A percentile compares a stretch with the other conserved stretches of the same genome.
phyloP scores from a whole-genome alignment of 2,113 vertebrate species.

The Neogobius melanostomus region DNA sequence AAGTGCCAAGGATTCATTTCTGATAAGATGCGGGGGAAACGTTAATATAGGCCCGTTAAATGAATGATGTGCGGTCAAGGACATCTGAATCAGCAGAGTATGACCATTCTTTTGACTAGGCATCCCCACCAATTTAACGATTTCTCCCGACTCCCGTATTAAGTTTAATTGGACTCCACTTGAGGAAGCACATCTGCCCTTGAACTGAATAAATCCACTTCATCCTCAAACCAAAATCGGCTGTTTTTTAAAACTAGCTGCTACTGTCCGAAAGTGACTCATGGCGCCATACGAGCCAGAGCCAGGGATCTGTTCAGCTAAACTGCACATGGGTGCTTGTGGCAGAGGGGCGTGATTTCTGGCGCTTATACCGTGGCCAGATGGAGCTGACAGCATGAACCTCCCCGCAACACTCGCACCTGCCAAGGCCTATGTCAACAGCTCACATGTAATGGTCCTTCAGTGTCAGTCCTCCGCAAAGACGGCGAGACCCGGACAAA shows the following conservation, averaged over 20 bases:
- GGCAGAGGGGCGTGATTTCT: constrained; percentile 29
- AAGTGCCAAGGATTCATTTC: too few relatives aligned
- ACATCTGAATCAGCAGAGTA: too few relatives aligned
- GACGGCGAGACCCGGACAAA: not conserved
- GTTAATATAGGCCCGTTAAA: too few relatives aligned
- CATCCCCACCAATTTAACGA: too few relatives aligned
- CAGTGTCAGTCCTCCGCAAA: not conserved
- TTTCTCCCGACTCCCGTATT: too few relatives aligned
- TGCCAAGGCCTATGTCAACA: constrained; percentile 40
- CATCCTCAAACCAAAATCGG: too few relatives aligned
- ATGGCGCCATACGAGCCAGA: not conserved
- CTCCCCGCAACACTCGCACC: constrained; percentile 27
- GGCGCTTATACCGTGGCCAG: constrained; percentile 34
- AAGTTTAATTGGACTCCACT: not conserved
- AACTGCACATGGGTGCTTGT: constrained; percentile 8
- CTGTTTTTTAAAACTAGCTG: not conserved
- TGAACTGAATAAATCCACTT: not conserved
- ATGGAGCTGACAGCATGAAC: constrained; percentile 58
- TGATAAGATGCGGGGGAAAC: too few relatives aligned
- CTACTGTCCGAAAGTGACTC: not conserved
- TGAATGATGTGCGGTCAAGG: too few relatives aligned
- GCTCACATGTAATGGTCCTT: constrained; percentile 7
- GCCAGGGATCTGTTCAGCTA: not conserved
- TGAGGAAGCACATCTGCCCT: not conserved
- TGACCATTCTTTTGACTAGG: too few relatives aligned